Conservation (phyloP, 2,888 invertebrate species). For the Mayetiola destructor region DNA sequence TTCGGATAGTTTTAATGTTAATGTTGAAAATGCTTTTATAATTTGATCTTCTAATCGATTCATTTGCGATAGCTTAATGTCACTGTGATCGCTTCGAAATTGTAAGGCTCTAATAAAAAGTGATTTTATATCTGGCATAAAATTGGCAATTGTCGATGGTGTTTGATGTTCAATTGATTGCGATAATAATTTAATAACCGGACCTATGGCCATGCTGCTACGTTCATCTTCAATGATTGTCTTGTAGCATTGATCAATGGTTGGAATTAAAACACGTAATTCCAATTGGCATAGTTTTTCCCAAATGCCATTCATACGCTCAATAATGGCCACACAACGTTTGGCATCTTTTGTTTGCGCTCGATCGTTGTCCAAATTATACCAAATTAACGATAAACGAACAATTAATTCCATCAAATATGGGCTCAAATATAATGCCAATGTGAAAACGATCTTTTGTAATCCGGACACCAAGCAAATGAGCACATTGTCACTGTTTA, state of each 20-base stretch:
- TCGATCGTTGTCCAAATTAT: slow-evolving; percentile 37
- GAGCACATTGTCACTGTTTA: slow-evolving; percentile 42
- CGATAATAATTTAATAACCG: slow-evolving; percentile 60
- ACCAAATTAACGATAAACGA: slow-evolving; percentile 45
- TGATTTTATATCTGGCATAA: slow-evolving; percentile 49
- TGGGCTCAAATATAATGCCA: slow-evolving; percentile 73
- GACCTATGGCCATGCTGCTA: slow-evolving; percentile 39
- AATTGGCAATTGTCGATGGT: slow-evolving; percentile 38
- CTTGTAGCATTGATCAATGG: slow-evolving; percentile 49
- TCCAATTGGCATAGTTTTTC: slow-evolving; percentile 54
- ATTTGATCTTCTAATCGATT: slow-evolving; percentile 56
- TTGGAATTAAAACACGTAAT: slow-evolving; percentile 61
- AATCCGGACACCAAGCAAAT: slow-evolving; percentile 36
- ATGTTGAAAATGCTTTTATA: slow-evolving; percentile 58
- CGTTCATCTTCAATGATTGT: slow-evolving; percentile 37
- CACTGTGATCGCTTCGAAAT: slow-evolving; percentile 42
- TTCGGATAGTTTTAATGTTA: slow-evolving; percentile 80
- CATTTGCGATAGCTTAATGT: slow-evolving; percentile 33
- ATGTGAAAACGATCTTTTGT: slow-evolving; percentile 56
- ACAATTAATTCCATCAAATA: slow-evolving; percentile 59
- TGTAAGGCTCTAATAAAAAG: slow-evolving; percentile 63
- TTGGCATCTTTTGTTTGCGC: slow-evolving; percentile 24
- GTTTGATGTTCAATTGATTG: slow-evolving; percentile 53
- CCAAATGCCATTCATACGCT: slow-evolving; percentile 46
- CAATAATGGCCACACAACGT: slow-evolving; percentile 37